phyloP scores from a whole-genome alignment of 1,140 invertebrate species.

The Nasonia giraulti region DNA sequence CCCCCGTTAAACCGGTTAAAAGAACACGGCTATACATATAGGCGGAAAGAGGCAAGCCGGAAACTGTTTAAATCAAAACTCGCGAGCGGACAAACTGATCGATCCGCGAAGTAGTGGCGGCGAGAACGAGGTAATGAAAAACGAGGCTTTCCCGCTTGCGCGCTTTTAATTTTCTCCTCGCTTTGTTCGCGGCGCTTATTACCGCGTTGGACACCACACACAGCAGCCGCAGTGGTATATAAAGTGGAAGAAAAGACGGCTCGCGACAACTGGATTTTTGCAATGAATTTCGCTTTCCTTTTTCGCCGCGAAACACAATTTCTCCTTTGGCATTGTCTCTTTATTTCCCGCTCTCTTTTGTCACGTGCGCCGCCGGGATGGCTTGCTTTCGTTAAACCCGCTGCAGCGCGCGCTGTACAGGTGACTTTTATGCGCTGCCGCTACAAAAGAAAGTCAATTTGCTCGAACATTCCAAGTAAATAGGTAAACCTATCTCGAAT shows the following conservation, averaged over 20 bases:
- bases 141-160: neutral
- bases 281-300: slow-evolving; percentile 1
- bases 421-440: neutral
- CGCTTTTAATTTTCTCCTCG: neutral
- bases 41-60: neutral
- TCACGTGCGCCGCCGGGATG: neutral
- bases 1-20: slow-evolving; percentile 8
- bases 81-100: neutral
- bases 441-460: neutral
- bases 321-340: neutral
- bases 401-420: neutral
- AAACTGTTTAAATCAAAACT: slow-evolving; percentile 19
- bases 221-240: neutral
- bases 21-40: neutral
- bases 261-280: neutral
- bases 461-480: neutral
- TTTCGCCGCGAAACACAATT: neutral
- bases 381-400: neutral
- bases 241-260: neutral
- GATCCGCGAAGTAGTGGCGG: neutral
- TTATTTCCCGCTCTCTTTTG: neutral
- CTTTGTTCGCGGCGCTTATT: neutral
- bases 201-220: neutral
- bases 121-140: neutral
- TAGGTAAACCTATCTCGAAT: neutral